Conservation (phyloP, 2,113 vertebrate species). For the Callospermophilus lateralis region DNA sequence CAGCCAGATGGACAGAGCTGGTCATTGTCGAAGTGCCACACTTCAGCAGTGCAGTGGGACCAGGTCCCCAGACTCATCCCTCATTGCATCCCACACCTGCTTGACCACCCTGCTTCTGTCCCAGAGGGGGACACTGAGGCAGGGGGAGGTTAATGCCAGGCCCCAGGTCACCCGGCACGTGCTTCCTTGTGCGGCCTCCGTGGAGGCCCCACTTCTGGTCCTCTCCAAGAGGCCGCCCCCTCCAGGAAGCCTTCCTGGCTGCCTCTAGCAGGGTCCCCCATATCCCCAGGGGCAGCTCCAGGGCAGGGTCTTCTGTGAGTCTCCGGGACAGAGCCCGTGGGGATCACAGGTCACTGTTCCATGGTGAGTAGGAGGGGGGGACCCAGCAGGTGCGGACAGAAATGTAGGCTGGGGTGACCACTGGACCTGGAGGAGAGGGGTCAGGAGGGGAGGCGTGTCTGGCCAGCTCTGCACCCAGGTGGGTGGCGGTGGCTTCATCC, state of each 20-base stretch:
- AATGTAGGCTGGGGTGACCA: background rate
- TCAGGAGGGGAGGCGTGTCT: background rate
- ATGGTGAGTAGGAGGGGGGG: background rate
- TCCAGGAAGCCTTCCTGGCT: slow-evolving; percentile 39
- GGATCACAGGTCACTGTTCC: background rate
- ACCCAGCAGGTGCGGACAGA: background rate
- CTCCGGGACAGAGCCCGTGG: background rate
- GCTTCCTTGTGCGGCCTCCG: background rate
- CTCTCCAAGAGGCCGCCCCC: background rate
- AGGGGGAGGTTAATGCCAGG: background rate
- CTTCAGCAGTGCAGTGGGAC: background rate
- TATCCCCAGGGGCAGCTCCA: background rate
- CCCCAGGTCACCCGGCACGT: no score
- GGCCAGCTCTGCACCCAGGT: background rate
- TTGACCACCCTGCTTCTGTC: background rate
- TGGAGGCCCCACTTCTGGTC: background rate
- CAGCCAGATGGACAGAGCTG: rapidly evolving
- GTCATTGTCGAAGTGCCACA: rapidly evolving
- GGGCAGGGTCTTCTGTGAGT: background rate
- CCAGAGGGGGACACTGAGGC: background rate
- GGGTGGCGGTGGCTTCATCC: background rate
- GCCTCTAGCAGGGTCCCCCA: background rate
- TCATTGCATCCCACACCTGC: background rate
- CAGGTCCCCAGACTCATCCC: background rate
- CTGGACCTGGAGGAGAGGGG: background rate